These are phyloP conservation scores for Bovichtus diacanthus DNA, from an alignment of 2,797 vertebrate genomes.

Conservation along the genomic window DNA sequence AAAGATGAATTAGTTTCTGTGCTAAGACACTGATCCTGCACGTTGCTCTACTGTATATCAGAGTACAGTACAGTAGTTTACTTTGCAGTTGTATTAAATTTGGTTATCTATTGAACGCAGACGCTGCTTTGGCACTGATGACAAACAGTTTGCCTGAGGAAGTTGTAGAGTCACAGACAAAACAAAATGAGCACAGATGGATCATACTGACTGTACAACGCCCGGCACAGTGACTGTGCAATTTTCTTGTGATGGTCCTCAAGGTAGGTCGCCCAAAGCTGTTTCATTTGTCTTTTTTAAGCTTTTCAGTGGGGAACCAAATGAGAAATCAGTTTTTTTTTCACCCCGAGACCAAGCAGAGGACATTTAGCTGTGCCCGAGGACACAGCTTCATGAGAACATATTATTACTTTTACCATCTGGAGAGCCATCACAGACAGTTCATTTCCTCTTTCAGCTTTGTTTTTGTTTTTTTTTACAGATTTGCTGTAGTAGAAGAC, in stretches of 20 bases:
- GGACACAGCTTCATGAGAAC: constrained; percentile 55
- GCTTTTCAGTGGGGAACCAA: constrained; percentile 63
- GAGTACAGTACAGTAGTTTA: not conserved
- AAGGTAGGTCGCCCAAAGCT: constrained; percentile 25
- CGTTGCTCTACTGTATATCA: too few species aligned
- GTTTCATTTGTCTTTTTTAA: constrained; percentile 61
- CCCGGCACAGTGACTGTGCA: constrained; percentile 25
- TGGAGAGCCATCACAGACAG: constrained; percentile 46
- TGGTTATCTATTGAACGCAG: constrained; percentile 27
- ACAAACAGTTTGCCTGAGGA: constrained; percentile 46
- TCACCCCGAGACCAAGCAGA: constrained; percentile 52
- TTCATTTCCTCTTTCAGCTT: constrained; percentile 32
- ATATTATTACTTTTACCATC: constrained; percentile 68
- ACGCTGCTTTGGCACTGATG: constrained; percentile 38
- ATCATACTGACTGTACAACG: constrained; percentile 30
- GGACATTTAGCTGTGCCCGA: constrained; percentile 56
- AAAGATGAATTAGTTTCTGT: too few species aligned
- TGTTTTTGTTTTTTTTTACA: constrained; percentile 1
- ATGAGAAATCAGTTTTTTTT: constrained; percentile 65
- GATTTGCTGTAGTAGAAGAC: constrained; percentile 2
- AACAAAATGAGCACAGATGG: constrained; percentile 48
- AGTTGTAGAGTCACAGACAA: constrained; percentile 26
- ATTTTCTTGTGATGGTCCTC: constrained; percentile 35
- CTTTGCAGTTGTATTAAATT: not conserved
- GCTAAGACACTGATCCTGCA: too few species aligned